Conservation (phyloP, 2,113 vertebrate genomes). For the Motacilla tschutschensis region DNA sequence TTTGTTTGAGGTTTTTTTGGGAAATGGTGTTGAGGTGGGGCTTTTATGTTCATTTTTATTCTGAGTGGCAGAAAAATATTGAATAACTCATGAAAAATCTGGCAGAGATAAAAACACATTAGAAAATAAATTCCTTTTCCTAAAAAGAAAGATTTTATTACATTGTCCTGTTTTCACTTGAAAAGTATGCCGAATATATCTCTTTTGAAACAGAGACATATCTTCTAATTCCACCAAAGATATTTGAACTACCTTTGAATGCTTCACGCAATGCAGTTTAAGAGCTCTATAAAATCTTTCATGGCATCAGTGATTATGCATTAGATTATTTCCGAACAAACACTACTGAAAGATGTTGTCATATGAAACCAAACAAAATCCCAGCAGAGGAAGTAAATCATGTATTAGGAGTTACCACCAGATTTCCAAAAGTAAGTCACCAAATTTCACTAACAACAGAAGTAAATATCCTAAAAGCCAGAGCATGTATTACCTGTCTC, state of each 20-base stretch:
- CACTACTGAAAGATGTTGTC: neutral
- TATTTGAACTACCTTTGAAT: neutral
- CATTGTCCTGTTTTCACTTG: neutral
- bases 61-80: neutral
- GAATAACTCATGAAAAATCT: neutral
- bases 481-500: neutral
- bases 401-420: neutral
- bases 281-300: neutral
- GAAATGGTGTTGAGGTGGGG: fast-evolving
- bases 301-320: neutral
- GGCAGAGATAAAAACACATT: neutral
- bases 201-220: neutral
- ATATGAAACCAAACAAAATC: neutral
- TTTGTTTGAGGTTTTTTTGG: neutral
- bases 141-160: neutral
- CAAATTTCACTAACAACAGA: neutral
- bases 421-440: neutral
- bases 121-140: neutral
- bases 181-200: neutral
- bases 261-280: neutral
- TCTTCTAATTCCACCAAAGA: neutral
- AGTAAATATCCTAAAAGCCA: neutral
- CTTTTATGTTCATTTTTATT: neutral
- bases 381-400: neutral
- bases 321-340: neutral